Evolutionary conservation across 2,113 vertebrate species (phyloP).

Genomic region (Oceanodroma tethys): DNA sequence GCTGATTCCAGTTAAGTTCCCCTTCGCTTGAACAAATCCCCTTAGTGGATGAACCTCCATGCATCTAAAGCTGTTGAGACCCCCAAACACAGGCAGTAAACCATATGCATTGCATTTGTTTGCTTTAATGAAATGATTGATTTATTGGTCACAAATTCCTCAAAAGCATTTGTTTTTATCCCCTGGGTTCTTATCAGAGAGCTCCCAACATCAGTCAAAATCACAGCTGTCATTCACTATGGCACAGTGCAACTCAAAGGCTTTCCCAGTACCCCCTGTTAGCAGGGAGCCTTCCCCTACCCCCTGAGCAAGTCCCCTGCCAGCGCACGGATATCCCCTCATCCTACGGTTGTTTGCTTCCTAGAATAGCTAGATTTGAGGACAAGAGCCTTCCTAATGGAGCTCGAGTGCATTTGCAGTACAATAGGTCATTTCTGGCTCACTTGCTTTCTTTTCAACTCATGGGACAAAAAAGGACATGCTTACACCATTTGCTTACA

Average conservation of each 20-base stretch:
- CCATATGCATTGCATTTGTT: not conserved
- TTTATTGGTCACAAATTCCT: constrained; percentile 9
- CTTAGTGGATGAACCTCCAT: not conserved
- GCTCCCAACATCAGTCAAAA: constrained; percentile 33
- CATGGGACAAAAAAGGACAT: constrained; percentile 39
- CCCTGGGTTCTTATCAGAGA: not conserved
- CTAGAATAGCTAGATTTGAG: not conserved
- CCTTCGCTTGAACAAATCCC: not conserved
- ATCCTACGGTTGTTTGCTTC: not conserved
- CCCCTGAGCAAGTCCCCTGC: not conserved
- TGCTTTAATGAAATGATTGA: constrained; percentile 14
- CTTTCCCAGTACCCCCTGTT: not conserved
- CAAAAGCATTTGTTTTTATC: constrained; percentile 18
- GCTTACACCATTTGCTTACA: constrained; percentile 67
- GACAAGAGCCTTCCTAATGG: not conserved
- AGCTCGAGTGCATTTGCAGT: not conserved
- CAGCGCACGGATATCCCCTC: not conserved
- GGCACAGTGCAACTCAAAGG: not conserved
- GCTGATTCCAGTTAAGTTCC: not conserved
- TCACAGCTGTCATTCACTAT: not conserved
- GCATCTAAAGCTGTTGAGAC: not conserved
- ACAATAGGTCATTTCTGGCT: constrained; percentile 43
- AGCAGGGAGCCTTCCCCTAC: not conserved
- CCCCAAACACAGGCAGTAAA: not conserved
- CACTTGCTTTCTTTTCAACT: constrained; percentile 44